Conservation (phyloP, 2,113 vertebrate genomes). For the Rostratula benghalensis region DNA sequence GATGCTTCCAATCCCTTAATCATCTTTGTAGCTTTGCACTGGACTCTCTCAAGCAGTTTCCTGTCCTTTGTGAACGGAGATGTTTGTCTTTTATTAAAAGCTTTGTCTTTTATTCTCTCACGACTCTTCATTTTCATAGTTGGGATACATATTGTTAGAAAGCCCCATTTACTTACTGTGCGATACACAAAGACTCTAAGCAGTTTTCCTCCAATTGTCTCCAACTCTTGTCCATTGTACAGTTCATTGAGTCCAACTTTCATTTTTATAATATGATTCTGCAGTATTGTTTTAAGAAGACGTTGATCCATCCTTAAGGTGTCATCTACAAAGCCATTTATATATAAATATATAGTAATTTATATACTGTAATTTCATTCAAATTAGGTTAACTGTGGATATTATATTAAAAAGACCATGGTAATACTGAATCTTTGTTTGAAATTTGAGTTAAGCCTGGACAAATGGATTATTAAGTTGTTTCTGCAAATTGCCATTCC, state of each 20-base stretch:
- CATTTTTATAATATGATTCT: slow-evolving; percentile 91
- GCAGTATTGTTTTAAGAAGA: slow-evolving; percentile 83
- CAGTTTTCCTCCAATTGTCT: slow-evolving; percentile 89
- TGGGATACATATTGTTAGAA: neutral
- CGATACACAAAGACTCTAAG: slow-evolving; percentile 95
- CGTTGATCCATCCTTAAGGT: slow-evolving; percentile 90
- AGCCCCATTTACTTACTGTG: slow-evolving; percentile 80
- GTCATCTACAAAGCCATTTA: slow-evolving; percentile 79
- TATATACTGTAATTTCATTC: neutral
- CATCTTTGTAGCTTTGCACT: no score
- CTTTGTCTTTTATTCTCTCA: neutral
- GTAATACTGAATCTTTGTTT: neutral
- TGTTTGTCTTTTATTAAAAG: no score
- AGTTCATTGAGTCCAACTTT: slow-evolving; percentile 88
- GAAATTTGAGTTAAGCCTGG: neutral
- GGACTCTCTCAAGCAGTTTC: no score
- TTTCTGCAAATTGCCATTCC: neutral
- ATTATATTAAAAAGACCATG: neutral
- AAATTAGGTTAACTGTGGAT: neutral
- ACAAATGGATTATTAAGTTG: neutral
- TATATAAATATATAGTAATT: neutral
- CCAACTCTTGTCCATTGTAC: slow-evolving; percentile 91
- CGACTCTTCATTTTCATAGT: neutral
- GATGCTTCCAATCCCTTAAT: no score
- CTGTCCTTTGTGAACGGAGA: no score